A percentile compares a stretch with the other conserved stretches of the same genome.
phyloP scores from a whole-genome alignment of 2,888 invertebrate species.

The Tribolium freemani region DNA sequence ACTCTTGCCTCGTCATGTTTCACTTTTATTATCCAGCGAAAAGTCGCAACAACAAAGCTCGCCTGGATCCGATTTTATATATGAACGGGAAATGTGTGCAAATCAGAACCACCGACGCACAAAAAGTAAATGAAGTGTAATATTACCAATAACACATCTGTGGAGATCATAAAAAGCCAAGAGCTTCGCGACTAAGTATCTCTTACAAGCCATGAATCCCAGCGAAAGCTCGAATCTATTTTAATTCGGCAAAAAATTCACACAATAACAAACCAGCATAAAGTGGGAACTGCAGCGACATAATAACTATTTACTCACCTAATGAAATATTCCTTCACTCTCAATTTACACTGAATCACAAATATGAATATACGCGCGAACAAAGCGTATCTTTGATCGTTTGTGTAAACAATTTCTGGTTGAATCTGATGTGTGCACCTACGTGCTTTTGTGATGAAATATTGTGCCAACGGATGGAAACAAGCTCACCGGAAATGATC shows the following conservation, averaged over 20 bases:
- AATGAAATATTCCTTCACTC: constrained; percentile 15
- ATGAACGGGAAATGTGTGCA: constrained; percentile 42
- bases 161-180: constrained; percentile 45
- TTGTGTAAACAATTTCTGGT: constrained; percentile 19
- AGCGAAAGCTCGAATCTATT: background rate
- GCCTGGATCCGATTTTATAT: constrained; percentile 27
- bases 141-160: constrained; percentile 52
- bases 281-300: background rate
- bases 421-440: constrained; percentile 17
- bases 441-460: background rate
- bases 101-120: constrained; percentile 43
- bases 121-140: constrained; percentile 50
- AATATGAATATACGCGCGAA: constrained; percentile 20
- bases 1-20: constrained; percentile 37
- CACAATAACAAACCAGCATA: background rate
- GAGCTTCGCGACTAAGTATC: constrained; percentile 27
- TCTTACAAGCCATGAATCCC: constrained; percentile 26
- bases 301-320: background rate
- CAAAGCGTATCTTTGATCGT: constrained; percentile 31
- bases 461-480: background rate
- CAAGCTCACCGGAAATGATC: background rate
- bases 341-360: constrained; percentile 30
- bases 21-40: constrained; percentile 39
- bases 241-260: background rate
- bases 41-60: constrained; percentile 33